Percentiles rank a stretch among this genome's conserved stretches.
phyloP scores from a whole-genome alignment of 1,140 invertebrate species.

The Drosophila athabasca region DNA sequence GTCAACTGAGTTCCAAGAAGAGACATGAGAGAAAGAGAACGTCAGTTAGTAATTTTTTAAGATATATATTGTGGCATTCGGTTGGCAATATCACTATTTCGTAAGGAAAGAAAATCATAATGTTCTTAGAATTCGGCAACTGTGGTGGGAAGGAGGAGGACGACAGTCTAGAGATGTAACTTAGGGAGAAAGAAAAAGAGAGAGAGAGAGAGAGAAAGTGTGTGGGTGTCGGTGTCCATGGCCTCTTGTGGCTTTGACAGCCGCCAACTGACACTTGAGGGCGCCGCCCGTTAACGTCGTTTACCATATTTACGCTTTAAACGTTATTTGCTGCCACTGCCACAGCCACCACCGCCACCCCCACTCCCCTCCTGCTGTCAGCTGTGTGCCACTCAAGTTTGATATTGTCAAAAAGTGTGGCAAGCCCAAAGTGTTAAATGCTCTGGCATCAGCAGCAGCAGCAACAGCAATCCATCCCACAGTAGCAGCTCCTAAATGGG shows the following conservation, averaged over 20 bases:
- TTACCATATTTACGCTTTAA: constrained; percentile 80
- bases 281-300: constrained; percentile 66
- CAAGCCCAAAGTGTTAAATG: constrained; percentile 44
- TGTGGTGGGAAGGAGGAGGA: not conserved
- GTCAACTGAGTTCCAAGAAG: too few species aligned
- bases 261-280: constrained; percentile 76
- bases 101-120: too few species aligned
- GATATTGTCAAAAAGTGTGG: constrained; percentile 65
- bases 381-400: constrained; percentile 59
- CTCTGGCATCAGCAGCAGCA: constrained; percentile 4
- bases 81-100: too few species aligned
- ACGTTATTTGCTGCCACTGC: constrained; percentile 62
- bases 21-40: too few species aligned
- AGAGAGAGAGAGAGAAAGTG: too few species aligned
- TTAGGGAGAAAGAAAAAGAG: too few species aligned
- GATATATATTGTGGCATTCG: too few species aligned
- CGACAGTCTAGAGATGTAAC: too few species aligned
- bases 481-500: constrained; percentile 26
- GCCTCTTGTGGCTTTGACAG: constrained; percentile 62
- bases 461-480: constrained; percentile 1
- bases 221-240: not conserved
- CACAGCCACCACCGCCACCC: too few species aligned
- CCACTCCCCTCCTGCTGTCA: constrained; percentile 31
- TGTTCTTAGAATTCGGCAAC: constrained; percentile 4
- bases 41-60: too few species aligned